phyloP scores from a whole-genome alignment of 2,888 invertebrate genomes.

The Cryptocephalus moraei region DNA sequence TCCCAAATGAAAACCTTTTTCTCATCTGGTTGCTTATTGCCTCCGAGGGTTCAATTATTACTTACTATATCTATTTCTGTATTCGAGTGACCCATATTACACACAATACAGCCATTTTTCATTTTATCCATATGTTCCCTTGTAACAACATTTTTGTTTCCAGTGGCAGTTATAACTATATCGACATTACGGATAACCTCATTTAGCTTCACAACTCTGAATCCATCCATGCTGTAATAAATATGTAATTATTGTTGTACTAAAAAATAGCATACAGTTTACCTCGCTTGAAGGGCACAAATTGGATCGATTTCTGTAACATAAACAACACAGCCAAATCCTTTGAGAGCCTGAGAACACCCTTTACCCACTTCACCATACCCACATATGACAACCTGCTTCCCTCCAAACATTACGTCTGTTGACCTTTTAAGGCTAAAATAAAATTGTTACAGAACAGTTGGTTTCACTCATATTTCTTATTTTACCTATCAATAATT shows the following conservation, averaged over 20 bases:
- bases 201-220: slow-evolving; percentile 86
- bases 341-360: slow-evolving; percentile 89
- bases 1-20: too few relatives aligned
- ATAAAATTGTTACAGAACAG: background rate
- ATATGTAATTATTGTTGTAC: background rate
- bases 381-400: slow-evolving; percentile 91
- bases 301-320: slow-evolving; percentile 96
- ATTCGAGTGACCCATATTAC: slow-evolving; percentile 97
- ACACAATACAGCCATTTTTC: slow-evolving; percentile 91
- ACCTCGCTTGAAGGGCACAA: slow-evolving; percentile 92
- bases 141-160: slow-evolving; percentile 93
- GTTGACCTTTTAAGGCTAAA: slow-evolving; percentile 68
- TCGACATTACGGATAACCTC: slow-evolving; percentile 90
- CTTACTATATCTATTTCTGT: slow-evolving; percentile 89
- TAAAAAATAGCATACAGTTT: slow-evolving; percentile 14
- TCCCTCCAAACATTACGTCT: slow-evolving; percentile 96
- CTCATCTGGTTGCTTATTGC: too few relatives aligned
- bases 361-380: slow-evolving; percentile 98
- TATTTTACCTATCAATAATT: slow-evolving; percentile 64
- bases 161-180: slow-evolving; percentile 95
- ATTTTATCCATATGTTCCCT: slow-evolving; percentile 93
- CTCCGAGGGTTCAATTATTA: slow-evolving; percentile 10
- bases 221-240: slow-evolving; percentile 82
- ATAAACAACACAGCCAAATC: slow-evolving; percentile 86
- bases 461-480: too few relatives aligned